Conservation (phyloP, 2,888 invertebrate species). For the Prostheceraeus crozeri region DNA sequence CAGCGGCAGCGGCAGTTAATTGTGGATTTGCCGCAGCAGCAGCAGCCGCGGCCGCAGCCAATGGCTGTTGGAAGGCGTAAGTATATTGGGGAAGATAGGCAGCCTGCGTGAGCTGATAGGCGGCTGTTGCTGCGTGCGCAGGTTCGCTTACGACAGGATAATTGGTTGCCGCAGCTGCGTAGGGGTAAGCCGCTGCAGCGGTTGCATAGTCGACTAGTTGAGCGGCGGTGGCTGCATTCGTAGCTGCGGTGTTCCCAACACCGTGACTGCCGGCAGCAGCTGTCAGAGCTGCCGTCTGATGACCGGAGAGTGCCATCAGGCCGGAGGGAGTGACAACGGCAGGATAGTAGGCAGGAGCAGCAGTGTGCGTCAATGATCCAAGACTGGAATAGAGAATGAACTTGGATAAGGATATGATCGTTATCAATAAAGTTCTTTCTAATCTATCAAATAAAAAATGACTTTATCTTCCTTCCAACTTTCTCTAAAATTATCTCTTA, state of each 20-base stretch:
- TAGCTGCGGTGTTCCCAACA: no score
- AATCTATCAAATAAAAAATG: no score
- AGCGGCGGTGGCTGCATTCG: no score
- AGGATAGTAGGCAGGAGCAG: not conserved
- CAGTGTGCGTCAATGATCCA: no score
- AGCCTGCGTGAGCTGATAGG: slow-evolving; percentile 7
- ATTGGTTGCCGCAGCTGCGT: not conserved
- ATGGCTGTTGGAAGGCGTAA: no score
- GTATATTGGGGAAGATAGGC: slow-evolving; percentile 6
- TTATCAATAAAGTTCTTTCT: no score
- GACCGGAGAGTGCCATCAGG: not conserved
- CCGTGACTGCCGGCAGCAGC: not conserved
- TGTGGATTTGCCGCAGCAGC: not conserved
- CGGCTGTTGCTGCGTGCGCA: no score
- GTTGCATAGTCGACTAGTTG: not conserved
- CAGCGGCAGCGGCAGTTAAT: no score
- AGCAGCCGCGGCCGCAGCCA: not conserved
- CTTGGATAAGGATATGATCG: no score
- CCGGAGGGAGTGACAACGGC: not conserved
- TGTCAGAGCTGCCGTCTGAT: not conserved
- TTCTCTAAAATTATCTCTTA: no score
- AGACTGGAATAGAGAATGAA: no score
- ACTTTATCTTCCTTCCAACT: no score
- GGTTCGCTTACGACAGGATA: not conserved
- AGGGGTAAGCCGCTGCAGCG: not conserved